A percentile compares a stretch with the other conserved stretches of the same genome.
Evolutionary conservation across 2,888 invertebrate species (phyloP).

Genomic region (Cosmia trapezina): DNA sequence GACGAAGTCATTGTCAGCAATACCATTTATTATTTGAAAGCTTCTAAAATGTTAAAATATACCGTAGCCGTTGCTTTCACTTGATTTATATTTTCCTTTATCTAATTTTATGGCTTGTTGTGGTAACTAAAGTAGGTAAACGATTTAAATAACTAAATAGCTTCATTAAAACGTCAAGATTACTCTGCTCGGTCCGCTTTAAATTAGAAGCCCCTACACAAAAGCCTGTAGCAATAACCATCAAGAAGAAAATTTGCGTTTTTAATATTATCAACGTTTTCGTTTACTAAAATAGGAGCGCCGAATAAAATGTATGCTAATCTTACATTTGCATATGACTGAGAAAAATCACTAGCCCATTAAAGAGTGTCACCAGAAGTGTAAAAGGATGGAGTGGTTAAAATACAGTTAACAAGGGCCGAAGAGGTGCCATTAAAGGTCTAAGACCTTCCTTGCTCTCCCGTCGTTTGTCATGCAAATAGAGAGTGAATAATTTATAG

Average conservation of each 20-base stretch:
- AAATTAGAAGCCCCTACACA: constrained; percentile 62
- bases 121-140: constrained; percentile 37
- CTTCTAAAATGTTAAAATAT: constrained; percentile 15
- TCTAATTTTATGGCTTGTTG: constrained; percentile 42
- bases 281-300: constrained; percentile 71
- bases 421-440: constrained; percentile 83
- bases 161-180: constrained; percentile 44
- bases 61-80: not conserved
- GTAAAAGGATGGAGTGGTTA: constrained; percentile 75
- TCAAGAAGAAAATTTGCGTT: constrained; percentile 72
- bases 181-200: constrained; percentile 36
- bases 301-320: constrained; percentile 85
- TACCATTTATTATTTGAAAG: constrained; percentile 39
- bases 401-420: constrained; percentile 76
- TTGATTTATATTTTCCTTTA: constrained; percentile 21
- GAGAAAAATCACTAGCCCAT: constrained; percentile 85
- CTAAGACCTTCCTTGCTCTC: constrained; percentile 82
- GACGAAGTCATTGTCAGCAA: constrained; percentile 58
- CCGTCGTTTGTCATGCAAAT: constrained; percentile 88
- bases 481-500: constrained; percentile 88
- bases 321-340: constrained; percentile 85
- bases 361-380: constrained; percentile 80
- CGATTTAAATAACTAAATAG: constrained; percentile 47
- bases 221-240: constrained; percentile 63
- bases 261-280: constrained; percentile 77